Percentiles rank a stretch among this genome's conserved stretches.
These are phyloP conservation scores for Notolabrus celidotus DNA, from an alignment of 2,797 vertebrate genomes.

Conservation along the genomic window DNA sequence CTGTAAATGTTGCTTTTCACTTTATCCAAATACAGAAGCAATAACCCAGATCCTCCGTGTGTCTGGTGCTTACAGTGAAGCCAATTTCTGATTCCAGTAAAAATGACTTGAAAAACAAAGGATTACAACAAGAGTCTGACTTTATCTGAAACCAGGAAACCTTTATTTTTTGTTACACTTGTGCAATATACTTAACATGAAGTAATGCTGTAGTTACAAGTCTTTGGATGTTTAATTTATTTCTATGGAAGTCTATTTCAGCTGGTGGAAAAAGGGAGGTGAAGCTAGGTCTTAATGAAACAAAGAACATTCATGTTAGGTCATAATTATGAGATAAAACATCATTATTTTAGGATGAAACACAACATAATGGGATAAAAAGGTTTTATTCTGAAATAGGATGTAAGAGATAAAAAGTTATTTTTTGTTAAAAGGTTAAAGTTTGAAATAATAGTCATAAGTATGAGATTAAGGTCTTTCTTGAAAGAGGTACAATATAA, in stretches of 20 bases:
- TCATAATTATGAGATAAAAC: too few relatives aligned
- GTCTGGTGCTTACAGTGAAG: conserved; percentile 32
- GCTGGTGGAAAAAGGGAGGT: too few relatives aligned
- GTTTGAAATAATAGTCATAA: too few relatives aligned
- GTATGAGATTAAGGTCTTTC: too few relatives aligned
- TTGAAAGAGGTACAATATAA: too few relatives aligned
- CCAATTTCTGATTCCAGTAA: conserved; percentile 15
- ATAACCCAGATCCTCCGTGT: conserved; percentile 46
- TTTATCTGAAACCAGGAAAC: background rate
- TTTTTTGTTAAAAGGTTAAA: too few relatives aligned
- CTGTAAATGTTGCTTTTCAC: conserved; percentile 8
- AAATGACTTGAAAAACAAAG: conserved; percentile 15
- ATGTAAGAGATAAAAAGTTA: too few relatives aligned
- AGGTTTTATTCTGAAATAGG: too few relatives aligned
- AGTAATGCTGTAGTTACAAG: conserved; percentile 52
- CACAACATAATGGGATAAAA: too few relatives aligned
- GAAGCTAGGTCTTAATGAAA: too few relatives aligned
- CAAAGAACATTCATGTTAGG: too few relatives aligned
- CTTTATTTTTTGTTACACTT: conserved; percentile 39
- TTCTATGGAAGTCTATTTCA: background rate
- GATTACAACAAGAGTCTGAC: conserved; percentile 1
- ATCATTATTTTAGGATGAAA: too few relatives aligned
- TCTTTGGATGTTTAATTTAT: conserved; percentile 49
- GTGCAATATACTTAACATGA: conserved; percentile 65
- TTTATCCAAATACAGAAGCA: conserved; percentile 55